Conservation (phyloP, 1,140 invertebrate species). For the Diachasma alloeum region DNA sequence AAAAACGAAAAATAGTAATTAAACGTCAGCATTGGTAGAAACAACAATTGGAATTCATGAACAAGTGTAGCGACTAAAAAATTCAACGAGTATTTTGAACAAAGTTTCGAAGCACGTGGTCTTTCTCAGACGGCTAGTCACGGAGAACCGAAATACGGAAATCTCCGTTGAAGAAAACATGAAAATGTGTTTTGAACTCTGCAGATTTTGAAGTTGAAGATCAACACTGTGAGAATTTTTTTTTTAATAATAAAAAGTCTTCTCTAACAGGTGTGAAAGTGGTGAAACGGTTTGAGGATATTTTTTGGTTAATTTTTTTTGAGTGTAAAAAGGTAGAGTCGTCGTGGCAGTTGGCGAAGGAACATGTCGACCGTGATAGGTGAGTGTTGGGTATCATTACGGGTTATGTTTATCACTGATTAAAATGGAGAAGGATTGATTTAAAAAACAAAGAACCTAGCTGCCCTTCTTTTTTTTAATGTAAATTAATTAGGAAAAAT, state of each 20-base stretch:
- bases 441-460: neutral
- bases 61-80: neutral
- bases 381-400: conserved; percentile 8
- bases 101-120: neutral
- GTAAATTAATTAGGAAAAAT: neutral
- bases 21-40: neutral
- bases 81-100: neutral
- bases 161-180: neutral
- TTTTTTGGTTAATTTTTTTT: neutral
- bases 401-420: neutral
- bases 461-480: neutral
- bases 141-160: neutral
- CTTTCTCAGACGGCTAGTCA: neutral
- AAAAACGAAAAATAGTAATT: neutral
- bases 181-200: neutral
- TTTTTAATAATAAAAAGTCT: too few species aligned
- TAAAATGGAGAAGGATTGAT: neutral
- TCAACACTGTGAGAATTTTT: neutral
- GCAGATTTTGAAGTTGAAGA: neutral
- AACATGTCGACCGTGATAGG: conserved; percentile 29
- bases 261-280: neutral
- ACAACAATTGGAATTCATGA: neutral
- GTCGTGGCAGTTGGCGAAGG: neutral
- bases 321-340: neutral
- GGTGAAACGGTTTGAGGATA: neutral